Evolutionary conservation across 2,113 vertebrate species (phyloP).

Genomic region (Ictidomys tridecemlineatus): DNA sequence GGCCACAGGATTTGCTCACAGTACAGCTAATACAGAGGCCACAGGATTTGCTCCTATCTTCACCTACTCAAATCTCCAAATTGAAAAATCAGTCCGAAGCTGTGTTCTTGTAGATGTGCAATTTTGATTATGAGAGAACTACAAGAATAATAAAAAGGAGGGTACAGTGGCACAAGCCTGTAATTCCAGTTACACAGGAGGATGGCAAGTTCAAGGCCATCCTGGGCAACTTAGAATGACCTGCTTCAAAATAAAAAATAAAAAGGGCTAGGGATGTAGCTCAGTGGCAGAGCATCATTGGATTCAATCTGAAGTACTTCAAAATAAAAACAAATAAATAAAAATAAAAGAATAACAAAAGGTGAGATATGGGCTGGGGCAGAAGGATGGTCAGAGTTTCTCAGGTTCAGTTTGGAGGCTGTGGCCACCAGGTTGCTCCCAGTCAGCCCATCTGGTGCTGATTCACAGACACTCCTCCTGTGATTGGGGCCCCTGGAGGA

Average conservation of each 20-base stretch:
- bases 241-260: too few species aligned
- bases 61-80: background rate
- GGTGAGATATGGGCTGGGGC: background rate
- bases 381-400: background rate
- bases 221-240: too few species aligned
- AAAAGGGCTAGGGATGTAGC: too few species aligned
- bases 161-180: too few species aligned
- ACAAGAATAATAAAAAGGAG: background rate
- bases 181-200: too few species aligned
- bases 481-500: background rate
- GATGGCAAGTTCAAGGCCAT: too few species aligned
- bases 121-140: background rate
- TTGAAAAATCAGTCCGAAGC: background rate
- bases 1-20: background rate
- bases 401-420: background rate
- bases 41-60: background rate
- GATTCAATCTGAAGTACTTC: too few species aligned
- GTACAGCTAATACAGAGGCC: background rate
- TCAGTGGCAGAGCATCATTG: too few species aligned
- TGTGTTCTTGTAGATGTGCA: background rate
- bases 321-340: too few species aligned
- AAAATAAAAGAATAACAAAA: background rate
- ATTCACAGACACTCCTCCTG: background rate
- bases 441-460: background rate
- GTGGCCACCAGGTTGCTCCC: background rate